Base-by-base conservation (phyloP, 2,888 invertebrate species). In the Phaedon cochleariae region DNA sequence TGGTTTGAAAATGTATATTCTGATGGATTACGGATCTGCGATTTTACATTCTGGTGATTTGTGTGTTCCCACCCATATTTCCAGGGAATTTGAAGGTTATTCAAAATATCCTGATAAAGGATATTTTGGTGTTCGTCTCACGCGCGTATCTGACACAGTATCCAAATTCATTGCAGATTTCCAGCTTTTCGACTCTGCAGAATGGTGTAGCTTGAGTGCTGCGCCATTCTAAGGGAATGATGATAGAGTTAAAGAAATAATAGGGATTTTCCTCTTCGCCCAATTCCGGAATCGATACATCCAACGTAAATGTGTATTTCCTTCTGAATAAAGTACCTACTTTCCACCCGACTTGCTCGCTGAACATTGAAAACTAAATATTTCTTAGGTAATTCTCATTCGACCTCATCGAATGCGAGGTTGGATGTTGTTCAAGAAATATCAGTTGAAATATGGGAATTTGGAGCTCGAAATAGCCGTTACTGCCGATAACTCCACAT, bases 121-220 rank as follows among this genome's bases (percentile, higher is more conserved):
- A 34, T 34, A 34, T 69, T 70, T 72, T 75, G 69, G 70, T 63
- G 73, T 75, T 78, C 74, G 68, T 72, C 74, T 76, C 75, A 75
- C 76, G 76, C 74, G 73, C 77, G 68, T 67, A 65, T 69, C 71
- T 76, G 77, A 74, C 74, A 67, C 77, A 77, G 80, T 82, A 82
- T 82, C 82, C 82, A 82, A 83, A 83, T 83, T 83, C 83, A 82
- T 83, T 82, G 83, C 82, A 81, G 83, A 83, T 83, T 83, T 83
- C 82, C 83, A 81, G 82, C 81, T 82, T 81, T 80, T 81, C 82
- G 81, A 78, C 79, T 81, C 79, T 78, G 76, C 80, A 81, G 80
- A 82, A 82, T 80, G 81, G 80, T 79, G 68, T 79, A 77, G 79
- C 80, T 80, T 80, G 81, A 81, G 81, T 81, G 81, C 79, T 77